phyloP scores from a whole-genome alignment of 1,140 invertebrate genomes.

The Aleiodes sp. region DNA sequence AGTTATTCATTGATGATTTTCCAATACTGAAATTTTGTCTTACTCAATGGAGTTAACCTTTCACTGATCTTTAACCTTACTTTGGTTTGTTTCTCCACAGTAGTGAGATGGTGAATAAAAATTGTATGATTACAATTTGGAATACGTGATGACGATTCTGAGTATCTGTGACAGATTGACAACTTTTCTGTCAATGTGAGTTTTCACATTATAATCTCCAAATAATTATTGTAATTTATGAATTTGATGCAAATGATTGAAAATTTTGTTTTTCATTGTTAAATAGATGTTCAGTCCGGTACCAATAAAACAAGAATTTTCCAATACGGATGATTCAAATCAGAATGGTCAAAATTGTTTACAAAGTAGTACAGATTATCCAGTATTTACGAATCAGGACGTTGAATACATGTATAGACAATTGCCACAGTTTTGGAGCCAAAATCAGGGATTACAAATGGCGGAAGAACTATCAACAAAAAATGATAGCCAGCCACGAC shows the following conservation, averaged over 20 bases:
- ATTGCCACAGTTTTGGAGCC: slow-evolving; percentile 60
- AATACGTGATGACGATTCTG: background rate
- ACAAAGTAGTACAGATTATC: slow-evolving; percentile 53
- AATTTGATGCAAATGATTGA: no score
- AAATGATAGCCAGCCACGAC: slow-evolving; percentile 50
- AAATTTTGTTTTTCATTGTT: background rate
- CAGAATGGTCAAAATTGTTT: slow-evolving; percentile 45
- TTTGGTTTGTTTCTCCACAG: slow-evolving; percentile 2
- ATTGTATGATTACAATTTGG: background rate
- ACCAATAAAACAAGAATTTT: slow-evolving; percentile 63
- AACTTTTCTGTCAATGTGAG: background rate
- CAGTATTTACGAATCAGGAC: slow-evolving; percentile 59
- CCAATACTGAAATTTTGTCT: background rate
- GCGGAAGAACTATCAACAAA: slow-evolving; percentile 53
- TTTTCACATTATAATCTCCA: background rate
- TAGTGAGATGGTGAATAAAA: background rate
- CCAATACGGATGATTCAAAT: slow-evolving; percentile 53
- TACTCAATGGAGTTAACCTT: background rate
- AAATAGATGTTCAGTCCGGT: slow-evolving; percentile 62
- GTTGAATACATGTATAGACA: slow-evolving; percentile 61
- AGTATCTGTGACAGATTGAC: background rate
- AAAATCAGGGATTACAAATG: slow-evolving; percentile 51
- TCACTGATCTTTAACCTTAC: slow-evolving; percentile 16
- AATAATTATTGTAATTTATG: no score
- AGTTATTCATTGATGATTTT: background rate